Percentiles rank a stretch among this genome's conserved stretches.
Conservation (phyloP, 2,888 invertebrate species). For the Drosophila prostipennis region DNA sequence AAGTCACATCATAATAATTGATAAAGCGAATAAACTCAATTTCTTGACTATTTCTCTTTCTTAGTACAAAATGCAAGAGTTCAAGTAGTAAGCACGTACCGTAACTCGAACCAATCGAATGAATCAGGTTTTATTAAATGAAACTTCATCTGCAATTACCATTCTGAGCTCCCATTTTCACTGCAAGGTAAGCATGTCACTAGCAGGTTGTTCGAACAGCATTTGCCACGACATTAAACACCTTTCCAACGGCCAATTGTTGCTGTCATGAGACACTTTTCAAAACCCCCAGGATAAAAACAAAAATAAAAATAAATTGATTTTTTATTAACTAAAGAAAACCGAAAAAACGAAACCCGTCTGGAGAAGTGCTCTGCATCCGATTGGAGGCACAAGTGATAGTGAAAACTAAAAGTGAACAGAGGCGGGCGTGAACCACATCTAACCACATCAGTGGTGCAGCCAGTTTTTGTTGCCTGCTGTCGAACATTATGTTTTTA, state of each 20-base stretch:
- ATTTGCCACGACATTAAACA: slow-evolving; percentile 51
- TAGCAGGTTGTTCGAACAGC: slow-evolving; percentile 25
- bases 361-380: slow-evolving; percentile 61
- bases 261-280: slow-evolving; percentile 54
- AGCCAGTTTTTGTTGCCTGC: slow-evolving; percentile 55
- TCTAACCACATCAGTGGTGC: slow-evolving; percentile 45
- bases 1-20: too few relatives aligned
- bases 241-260: slow-evolving; percentile 70
- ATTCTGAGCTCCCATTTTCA: slow-evolving; percentile 30
- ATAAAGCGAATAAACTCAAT: too few relatives aligned
- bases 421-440: slow-evolving; percentile 37
- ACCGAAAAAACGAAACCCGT: slow-evolving; percentile 29
- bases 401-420: slow-evolving; percentile 63
- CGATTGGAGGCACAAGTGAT: slow-evolving; percentile 59
- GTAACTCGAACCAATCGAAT: slow-evolving; percentile 12
- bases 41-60: slow-evolving; percentile 3
- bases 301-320: slow-evolving; percentile 14
- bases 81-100: background rate
- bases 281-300: slow-evolving; percentile 44
- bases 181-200: slow-evolving; percentile 16
- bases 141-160: slow-evolving; percentile 30
- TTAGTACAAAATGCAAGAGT: background rate
- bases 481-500: slow-evolving; percentile 62
- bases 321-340: background rate
- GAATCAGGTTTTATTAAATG: slow-evolving; percentile 30